These are phyloP conservation scores for Drosophila maculinotata DNA, from an alignment of 2,888 invertebrate species.

Conservation along the genomic window DNA sequence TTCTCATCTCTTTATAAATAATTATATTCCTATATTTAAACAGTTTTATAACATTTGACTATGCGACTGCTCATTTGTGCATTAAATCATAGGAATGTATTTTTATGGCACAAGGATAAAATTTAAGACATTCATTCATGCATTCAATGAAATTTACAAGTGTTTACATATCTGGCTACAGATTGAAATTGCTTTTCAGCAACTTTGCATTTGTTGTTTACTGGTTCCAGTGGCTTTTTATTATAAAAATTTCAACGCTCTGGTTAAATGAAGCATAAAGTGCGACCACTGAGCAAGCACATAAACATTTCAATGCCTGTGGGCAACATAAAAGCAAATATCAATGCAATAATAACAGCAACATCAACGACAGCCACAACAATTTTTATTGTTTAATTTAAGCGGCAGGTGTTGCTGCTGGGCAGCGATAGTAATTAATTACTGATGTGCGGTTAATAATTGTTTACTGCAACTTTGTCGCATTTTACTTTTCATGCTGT, in stretches of 20 bases:
- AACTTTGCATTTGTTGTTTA: conserved; percentile 1
- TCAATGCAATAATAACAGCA: conserved; percentile 3
- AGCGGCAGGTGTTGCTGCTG: not conserved
- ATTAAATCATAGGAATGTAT: too few relatives aligned
- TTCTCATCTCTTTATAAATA: too few relatives aligned
- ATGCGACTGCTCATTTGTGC: too few relatives aligned
- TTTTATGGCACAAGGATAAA: too few relatives aligned
- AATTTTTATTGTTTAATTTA: conserved; percentile 9
- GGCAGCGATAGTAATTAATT: conserved; percentile 1
- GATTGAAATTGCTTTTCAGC: not conserved
- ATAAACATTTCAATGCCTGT: conserved; percentile 9
- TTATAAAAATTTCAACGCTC: conserved; percentile 3
- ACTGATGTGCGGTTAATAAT: conserved; percentile 1
- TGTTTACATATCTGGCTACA: not conserved
- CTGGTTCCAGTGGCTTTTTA: not conserved
- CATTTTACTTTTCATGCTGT: not conserved
- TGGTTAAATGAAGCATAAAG: conserved; percentile 2
- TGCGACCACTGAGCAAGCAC: not conserved
- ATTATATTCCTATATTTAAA: too few relatives aligned
- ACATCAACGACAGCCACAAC: not conserved
- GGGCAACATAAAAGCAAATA: conserved; percentile 1
- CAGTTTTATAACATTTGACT: too few relatives aligned
- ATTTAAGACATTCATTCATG: too few relatives aligned
- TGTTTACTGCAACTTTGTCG: not conserved
- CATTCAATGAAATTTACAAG: too few relatives aligned